Evolutionary conservation across 2,113 vertebrate genomes (phyloP), one percentile per base, ranked within the genome.

Genomic region (Eptatretus burgeri): DNA sequence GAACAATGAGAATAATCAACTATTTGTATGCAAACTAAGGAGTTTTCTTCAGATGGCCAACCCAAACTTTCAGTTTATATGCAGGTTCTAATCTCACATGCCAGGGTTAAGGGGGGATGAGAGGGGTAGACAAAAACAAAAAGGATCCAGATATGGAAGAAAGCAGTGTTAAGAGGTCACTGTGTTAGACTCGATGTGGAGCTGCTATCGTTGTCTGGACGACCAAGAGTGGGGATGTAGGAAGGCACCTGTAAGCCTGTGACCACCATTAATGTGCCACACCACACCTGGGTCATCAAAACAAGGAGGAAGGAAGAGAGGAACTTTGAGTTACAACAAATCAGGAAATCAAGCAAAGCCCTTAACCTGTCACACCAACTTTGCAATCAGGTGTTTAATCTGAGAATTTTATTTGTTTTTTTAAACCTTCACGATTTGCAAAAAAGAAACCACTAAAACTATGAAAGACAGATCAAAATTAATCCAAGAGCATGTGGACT

Each of bases 131-230:
- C 27, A 41, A 41, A 41, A 41, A 41, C 27, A 41, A 41, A 41
- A 41, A 41, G 27, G 27, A 41, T 41, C 27, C 27, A 5, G 27
- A 41, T 41, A 41, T 41, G 27, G 3, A 41, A 41, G 27, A 41
- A 41, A 41, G 27, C 27, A 41, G 27, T 41, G 27, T 41, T 41
- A 7, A 41, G 27, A 41, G 27, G 27, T 60, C 56, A 60, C n/a
- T n/a, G n/a, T 10, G 56, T 60, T n/a, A 60, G 56, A 12, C 56
- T 60, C n/a, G 56, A 60, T n/a, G 56, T 60, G 20, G 56, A 60
- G 20, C 56, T 60, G 56, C 56, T 20, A 60, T 20, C 20, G 56
- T 20, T 20, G 3, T 60, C 20, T n/a, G n/a, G n/a, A 17, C 20
- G 56, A 20, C 20, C 20, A n/a, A 60, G 56, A n/a, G 56, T 17